These are phyloP conservation scores for Antheraea assamensis DNA, from an alignment of 2,888 invertebrate species.

Conservation along the genomic window DNA sequence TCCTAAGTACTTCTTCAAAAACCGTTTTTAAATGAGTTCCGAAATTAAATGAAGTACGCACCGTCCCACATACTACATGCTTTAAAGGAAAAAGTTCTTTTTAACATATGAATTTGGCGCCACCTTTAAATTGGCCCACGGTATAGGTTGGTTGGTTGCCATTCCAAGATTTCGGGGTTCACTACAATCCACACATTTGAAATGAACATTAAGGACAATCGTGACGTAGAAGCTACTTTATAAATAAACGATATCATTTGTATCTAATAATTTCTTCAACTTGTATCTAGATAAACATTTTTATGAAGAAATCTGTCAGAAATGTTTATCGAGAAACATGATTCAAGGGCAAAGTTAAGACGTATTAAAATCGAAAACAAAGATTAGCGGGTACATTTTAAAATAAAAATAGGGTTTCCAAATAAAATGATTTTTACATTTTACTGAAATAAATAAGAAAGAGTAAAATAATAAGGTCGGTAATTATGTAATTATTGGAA, in stretches of 20 bases:
- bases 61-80: too few relatives aligned
- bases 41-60: too few relatives aligned
- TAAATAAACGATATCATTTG: background rate
- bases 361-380: constrained; percentile 12
- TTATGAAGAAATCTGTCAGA: background rate
- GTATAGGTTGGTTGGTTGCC: too few relatives aligned
- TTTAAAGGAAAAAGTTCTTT: too few relatives aligned
- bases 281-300: constrained; percentile 11
- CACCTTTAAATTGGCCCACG: too few relatives aligned
- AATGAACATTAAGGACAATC: background rate
- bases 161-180: too few relatives aligned
- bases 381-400: constrained; percentile 10
- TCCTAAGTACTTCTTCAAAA: too few relatives aligned
- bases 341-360: background rate
- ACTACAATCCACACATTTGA: too few relatives aligned
- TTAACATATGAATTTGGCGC: too few relatives aligned
- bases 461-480: background rate
- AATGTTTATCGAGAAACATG: constrained; percentile 1
- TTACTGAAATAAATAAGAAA: background rate
- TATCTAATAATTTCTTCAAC: background rate
- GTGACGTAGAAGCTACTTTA: background rate
- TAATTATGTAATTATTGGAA: too few relatives aligned
- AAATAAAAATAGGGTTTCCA: background rate
- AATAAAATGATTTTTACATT: background rate
- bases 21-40: too few relatives aligned